Evolutionary conservation across 2,888 invertebrate species (phyloP).

Genomic region (Cephus rjabovi): DNA sequence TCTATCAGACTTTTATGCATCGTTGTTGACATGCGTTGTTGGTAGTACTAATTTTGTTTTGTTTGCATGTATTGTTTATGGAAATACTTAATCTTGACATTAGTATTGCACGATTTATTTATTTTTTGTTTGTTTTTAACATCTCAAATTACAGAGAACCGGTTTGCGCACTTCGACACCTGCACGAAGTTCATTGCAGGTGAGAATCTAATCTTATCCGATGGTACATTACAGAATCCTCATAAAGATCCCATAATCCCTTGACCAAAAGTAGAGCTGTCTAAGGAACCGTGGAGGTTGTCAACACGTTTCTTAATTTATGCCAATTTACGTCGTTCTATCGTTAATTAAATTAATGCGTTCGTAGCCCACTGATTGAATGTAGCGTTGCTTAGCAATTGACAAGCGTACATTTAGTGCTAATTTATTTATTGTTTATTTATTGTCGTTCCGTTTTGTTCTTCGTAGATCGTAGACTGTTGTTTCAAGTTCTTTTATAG

Average conservation of each 20-base stretch:
- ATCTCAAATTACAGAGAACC: slow-evolving; percentile 57
- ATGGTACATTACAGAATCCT: background rate
- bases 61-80: background rate
- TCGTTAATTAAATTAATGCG: background rate
- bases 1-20: background rate
- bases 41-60: background rate
- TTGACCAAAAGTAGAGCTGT: background rate
- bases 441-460: background rate
- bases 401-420: background rate
- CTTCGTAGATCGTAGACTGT: background rate
- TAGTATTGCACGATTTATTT: slow-evolving; percentile 15
- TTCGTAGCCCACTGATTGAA: background rate
- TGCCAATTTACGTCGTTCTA: background rate
- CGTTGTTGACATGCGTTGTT: background rate
- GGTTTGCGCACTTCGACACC: slow-evolving; percentile 56
- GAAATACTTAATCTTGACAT: background rate
- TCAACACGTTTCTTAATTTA: background rate
- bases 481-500: slow-evolving; percentile 1
- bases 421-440: slow-evolving; percentile 9
- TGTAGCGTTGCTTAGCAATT: background rate
- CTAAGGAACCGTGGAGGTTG: background rate
- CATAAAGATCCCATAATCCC: background rate
- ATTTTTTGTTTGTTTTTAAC: slow-evolving; percentile 27
- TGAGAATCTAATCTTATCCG: slow-evolving; percentile 46
- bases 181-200: slow-evolving; percentile 60